Evolutionary conservation across 2,888 invertebrate genomes (phyloP).

Genomic region (Drosophila macrospina): DNA sequence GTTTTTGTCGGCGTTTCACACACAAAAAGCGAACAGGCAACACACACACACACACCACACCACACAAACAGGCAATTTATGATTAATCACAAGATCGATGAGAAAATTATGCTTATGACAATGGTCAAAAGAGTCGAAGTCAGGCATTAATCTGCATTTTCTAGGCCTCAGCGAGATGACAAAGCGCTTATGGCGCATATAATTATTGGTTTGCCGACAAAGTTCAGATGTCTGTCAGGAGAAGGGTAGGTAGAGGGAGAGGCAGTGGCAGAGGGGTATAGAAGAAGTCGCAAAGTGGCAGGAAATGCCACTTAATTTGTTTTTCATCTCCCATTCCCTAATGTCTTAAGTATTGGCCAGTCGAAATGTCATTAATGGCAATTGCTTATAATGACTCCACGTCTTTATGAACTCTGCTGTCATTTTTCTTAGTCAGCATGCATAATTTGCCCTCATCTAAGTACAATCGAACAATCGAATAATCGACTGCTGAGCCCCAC

Average conservation of each 20-base stretch:
- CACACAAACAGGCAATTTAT: slow-evolving; percentile 61
- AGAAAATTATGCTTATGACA: slow-evolving; percentile 80
- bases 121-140: slow-evolving; percentile 42
- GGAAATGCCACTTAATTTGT: slow-evolving; percentile 81
- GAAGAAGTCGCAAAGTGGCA: slow-evolving; percentile 73
- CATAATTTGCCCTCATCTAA: slow-evolving; percentile 61
- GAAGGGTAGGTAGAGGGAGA: background rate
- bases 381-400: slow-evolving; percentile 77
- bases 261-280: too few relatives aligned
- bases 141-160: slow-evolving; percentile 73
- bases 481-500: slow-evolving; percentile 25
- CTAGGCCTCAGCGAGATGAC: slow-evolving; percentile 71
- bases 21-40: slow-evolving; percentile 44
- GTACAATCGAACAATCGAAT: slow-evolving; percentile 34
- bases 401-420: slow-evolving; percentile 34
- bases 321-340: slow-evolving; percentile 45
- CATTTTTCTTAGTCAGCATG: slow-evolving; percentile 51
- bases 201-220: slow-evolving; percentile 76
- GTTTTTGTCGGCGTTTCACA: slow-evolving; percentile 46
- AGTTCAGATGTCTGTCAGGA: slow-evolving; percentile 61
- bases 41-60: slow-evolving; percentile 24
- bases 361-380: slow-evolving; percentile 80
- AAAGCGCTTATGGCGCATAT: slow-evolving; percentile 81
- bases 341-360: slow-evolving; percentile 71
- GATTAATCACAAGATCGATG: slow-evolving; percentile 81